Percentiles rank a stretch among this genome's conserved stretches.
These are phyloP conservation scores for Oophaga pumilio DNA, from an alignment of 2,113 vertebrate genomes.

Conservation along the genomic window DNA sequence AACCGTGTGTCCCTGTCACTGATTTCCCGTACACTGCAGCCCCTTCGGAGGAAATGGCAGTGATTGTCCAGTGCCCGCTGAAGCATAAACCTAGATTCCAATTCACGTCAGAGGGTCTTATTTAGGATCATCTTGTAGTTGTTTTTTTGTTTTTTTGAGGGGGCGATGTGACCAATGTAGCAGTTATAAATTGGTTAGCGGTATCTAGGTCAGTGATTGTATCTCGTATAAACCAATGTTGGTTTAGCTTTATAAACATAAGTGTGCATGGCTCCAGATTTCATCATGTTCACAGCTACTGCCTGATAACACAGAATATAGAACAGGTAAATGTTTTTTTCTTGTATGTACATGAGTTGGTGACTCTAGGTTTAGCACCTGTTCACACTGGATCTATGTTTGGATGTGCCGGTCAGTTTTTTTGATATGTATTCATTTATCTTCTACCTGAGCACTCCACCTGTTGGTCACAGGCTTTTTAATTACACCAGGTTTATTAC, in stretches of 20 bases:
- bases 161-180: background rate
- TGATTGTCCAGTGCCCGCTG: background rate
- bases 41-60: too few relatives aligned
- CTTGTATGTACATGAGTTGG: too few relatives aligned
- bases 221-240: background rate
- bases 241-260: background rate
- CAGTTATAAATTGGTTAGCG: background rate
- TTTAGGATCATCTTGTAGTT: background rate
- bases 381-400: too few relatives aligned
- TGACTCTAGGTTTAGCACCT: too few relatives aligned
- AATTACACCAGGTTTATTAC: too few relatives aligned
- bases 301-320: background rate
- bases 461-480: too few relatives aligned
- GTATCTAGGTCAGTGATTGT: conserved; percentile 15
- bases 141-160: background rate
- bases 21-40: background rate
- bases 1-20: too few relatives aligned
- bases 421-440: too few relatives aligned
- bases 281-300: background rate
- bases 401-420: too few relatives aligned
- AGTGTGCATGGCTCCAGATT: background rate
- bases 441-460: too few relatives aligned
- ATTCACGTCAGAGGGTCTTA: background rate
- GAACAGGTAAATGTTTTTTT: too few relatives aligned
- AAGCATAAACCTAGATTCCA: background rate